Conservation (phyloP, 2,888 invertebrate genomes). For the Alsophila aescularia region DNA sequence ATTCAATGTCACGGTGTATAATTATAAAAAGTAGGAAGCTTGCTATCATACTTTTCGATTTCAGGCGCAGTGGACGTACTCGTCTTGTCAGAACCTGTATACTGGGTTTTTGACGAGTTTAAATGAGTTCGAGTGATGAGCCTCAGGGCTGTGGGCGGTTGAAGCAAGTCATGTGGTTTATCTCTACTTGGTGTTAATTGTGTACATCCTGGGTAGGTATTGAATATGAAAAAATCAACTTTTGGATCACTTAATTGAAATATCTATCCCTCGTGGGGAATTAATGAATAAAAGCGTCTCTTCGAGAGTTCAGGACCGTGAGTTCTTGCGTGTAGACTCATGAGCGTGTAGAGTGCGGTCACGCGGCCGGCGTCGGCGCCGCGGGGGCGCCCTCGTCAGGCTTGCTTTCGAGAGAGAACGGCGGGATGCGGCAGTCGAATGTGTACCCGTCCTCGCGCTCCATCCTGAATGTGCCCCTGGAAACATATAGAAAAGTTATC, state of each 20-base stretch:
- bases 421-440: conserved; percentile 98
- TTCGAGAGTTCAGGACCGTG: too few species aligned
- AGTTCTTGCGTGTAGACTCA: too few species aligned
- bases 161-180: too few species aligned
- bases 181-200: too few species aligned
- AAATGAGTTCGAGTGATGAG: conserved; percentile 99
- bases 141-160: conserved; percentile 99
- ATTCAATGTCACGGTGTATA: conserved; percentile 2
- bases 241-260: too few species aligned
- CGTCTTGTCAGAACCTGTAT: conserved; percentile 99
- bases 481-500: neutral
- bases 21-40: conserved; percentile 38
- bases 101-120: conserved; percentile 99
- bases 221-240: too few species aligned
- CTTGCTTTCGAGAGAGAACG: conserved; percentile 98
- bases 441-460: conserved; percentile 98
- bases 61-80: conserved; percentile 99
- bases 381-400: conserved; percentile 85
- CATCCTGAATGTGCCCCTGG: conserved; percentile 96
- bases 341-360: too few species aligned
- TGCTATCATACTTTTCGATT: conserved; percentile 95
- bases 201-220: too few species aligned
- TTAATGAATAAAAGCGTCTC: too few species aligned
- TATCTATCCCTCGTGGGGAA: too few species aligned
- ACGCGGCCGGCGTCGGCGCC: conserved; percentile 67